Evolutionary conservation across 2,888 invertebrate species (phyloP).

Genomic region (Calameuta idolon): DNA sequence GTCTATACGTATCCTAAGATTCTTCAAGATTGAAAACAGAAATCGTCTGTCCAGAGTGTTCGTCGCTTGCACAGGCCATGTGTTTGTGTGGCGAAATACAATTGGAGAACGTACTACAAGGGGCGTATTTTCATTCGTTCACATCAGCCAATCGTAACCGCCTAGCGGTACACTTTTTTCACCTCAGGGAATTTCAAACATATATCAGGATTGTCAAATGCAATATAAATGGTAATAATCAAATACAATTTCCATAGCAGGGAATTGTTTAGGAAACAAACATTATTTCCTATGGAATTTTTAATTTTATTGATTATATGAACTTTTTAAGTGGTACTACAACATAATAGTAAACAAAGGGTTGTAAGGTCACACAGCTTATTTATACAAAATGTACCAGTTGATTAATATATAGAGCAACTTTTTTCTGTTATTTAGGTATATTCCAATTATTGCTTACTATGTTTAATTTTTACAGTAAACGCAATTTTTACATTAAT

Average conservation of each 20-base stretch:
- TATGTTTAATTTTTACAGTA: neutral
- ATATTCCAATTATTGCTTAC: neutral
- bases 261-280: neutral
- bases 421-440: neutral
- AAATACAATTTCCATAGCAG: neutral
- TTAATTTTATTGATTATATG: neutral
- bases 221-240: neutral
- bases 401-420: neutral
- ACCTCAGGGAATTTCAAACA: neutral
- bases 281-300: neutral
- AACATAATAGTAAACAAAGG: neutral
- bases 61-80: slow-evolving; percentile 38
- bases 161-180: neutral
- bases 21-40: slow-evolving; percentile 17
- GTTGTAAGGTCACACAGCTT: neutral
- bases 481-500: neutral
- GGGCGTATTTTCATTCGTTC: neutral
- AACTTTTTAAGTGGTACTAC: neutral
- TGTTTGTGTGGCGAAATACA: slow-evolving; percentile 59
- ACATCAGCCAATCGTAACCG: neutral
- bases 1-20: neutral
- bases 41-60: slow-evolving; percentile 17
- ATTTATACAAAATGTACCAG: neutral
- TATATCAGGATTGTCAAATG: neutral
- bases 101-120: slow-evolving; percentile 44